phyloP scores from a whole-genome alignment of 2,888 invertebrate species.

The Hoplodrina blanda region DNA sequence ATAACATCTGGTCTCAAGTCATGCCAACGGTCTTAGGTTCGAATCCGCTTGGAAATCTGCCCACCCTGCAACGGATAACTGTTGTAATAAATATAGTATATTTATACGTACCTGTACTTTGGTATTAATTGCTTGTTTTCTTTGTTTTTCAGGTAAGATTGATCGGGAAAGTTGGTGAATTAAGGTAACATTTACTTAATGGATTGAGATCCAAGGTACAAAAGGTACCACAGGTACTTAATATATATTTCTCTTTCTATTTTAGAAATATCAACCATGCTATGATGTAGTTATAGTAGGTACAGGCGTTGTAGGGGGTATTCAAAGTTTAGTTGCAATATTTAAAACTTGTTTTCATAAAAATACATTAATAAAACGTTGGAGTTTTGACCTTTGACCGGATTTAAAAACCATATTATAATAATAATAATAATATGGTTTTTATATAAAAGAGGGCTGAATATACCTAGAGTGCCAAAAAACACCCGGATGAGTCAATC shows the following conservation, averaged over 20 bases:
- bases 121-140: conserved; percentile 38
- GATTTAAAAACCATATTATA: no score
- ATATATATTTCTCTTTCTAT: not conserved
- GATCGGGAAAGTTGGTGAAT: conserved; percentile 17
- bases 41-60: conserved; percentile 57
- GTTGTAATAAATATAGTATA: conserved; percentile 37
- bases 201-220: not conserved
- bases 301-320: no score
- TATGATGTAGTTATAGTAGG: no score
- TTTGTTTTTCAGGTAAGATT: conserved; percentile 73
- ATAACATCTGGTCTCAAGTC: conserved; percentile 56
- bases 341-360: no score
- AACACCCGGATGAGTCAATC: conserved; percentile 28
- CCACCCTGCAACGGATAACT: conserved; percentile 43
- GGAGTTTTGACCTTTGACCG: no score
- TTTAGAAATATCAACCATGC: no score
- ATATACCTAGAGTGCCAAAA: not conserved
- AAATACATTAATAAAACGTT: no score
- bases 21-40: conserved; percentile 60
- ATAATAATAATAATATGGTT: no score
- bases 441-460: not conserved
- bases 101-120: conserved; percentile 15
- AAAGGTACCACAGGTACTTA: not conserved
- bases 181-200: conserved; percentile 32
- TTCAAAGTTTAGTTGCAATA: no score